A percentile compares a stretch with the other conserved stretches of the same genome.
These are phyloP conservation scores for Trialeurodes vaporariorum DNA, from an alignment of 1,140 invertebrate species.

Conservation along the genomic window DNA sequence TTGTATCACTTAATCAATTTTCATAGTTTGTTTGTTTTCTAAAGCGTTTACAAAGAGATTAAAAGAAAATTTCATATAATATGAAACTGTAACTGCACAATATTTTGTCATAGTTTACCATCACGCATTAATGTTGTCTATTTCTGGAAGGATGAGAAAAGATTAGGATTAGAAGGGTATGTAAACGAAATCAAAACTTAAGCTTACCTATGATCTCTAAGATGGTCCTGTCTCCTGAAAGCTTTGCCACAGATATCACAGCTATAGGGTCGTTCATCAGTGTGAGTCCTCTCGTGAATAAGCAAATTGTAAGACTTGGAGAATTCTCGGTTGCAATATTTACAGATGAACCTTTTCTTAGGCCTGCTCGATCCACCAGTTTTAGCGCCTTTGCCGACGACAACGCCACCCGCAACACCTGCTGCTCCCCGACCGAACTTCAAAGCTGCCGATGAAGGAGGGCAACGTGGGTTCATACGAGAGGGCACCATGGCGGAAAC, in stretches of 20 bases:
- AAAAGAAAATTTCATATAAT: too few relatives aligned
- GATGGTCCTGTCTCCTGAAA: conserved; percentile 44
- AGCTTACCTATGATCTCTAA: conserved; percentile 40
- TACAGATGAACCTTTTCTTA: conserved; percentile 69
- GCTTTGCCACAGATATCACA: conserved; percentile 90
- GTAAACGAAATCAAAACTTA: background rate
- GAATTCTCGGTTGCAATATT: conserved; percentile 92
- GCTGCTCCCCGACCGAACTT: background rate
- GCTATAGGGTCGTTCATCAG: conserved; percentile 92
- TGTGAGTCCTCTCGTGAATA: conserved; percentile 95
- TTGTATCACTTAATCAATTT: too few relatives aligned
- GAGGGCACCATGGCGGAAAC: background rate
- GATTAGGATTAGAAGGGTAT: too few relatives aligned
- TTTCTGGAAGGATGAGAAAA: too few relatives aligned
- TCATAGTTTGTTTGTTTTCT: too few relatives aligned
- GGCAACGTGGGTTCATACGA: background rate
- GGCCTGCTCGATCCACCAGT: conserved; percentile 41
- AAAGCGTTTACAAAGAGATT: too few relatives aligned
- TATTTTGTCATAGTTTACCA: too few relatives aligned
- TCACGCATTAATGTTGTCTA: too few relatives aligned
- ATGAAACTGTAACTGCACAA: too few relatives aligned
- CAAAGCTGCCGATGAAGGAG: background rate
- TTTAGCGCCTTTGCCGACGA: conserved; percentile 24
- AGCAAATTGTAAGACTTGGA: conserved; percentile 96
- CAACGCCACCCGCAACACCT: conserved; percentile 34